Evolutionary conservation across 2,888 invertebrate species (phyloP).

Genomic region (Cataglyphis cursor): DNA sequence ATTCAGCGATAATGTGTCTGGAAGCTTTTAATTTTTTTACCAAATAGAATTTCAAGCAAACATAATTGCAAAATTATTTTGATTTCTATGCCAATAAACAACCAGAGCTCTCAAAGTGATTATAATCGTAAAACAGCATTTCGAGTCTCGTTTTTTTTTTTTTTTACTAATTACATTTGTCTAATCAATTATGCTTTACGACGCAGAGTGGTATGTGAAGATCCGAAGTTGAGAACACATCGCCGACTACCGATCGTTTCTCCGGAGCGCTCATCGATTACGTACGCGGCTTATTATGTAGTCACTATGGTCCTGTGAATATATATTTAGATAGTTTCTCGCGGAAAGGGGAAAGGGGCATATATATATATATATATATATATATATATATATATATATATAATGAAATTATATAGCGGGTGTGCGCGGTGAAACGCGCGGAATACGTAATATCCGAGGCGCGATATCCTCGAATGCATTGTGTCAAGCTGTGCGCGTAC

Average conservation of each 20-base stretch:
- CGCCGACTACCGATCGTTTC: constrained; percentile 43
- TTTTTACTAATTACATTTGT: constrained; percentile 12
- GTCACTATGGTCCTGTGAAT: constrained; percentile 57
- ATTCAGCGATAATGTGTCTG: background rate
- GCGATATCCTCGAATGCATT: constrained; percentile 33
- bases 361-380: too few relatives aligned
- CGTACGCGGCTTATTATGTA: constrained; percentile 69
- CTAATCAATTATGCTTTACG: constrained; percentile 28
- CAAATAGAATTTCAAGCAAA: background rate
- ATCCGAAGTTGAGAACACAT: constrained; percentile 59
- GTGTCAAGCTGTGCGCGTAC: background rate
- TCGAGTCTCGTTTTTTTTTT: background rate
- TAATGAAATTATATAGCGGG: constrained; percentile 73
- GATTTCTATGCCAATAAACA: background rate
- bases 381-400: constrained; percentile 30
- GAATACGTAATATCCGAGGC: constrained; percentile 61
- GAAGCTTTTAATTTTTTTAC: background rate
- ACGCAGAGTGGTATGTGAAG: background rate
- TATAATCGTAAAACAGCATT: constrained; percentile 2
- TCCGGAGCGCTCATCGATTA: constrained; percentile 67
- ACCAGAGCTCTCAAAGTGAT: background rate
- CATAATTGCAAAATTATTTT: background rate
- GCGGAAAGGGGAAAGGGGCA: background rate
- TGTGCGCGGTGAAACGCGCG: constrained; percentile 6
- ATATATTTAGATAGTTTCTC: constrained; percentile 72